A percentile compares a stretch with the other conserved stretches of the same genome.
Evolutionary conservation across 2,797 vertebrate genomes (phyloP).

Genomic region (Dermochelys coriacea): DNA sequence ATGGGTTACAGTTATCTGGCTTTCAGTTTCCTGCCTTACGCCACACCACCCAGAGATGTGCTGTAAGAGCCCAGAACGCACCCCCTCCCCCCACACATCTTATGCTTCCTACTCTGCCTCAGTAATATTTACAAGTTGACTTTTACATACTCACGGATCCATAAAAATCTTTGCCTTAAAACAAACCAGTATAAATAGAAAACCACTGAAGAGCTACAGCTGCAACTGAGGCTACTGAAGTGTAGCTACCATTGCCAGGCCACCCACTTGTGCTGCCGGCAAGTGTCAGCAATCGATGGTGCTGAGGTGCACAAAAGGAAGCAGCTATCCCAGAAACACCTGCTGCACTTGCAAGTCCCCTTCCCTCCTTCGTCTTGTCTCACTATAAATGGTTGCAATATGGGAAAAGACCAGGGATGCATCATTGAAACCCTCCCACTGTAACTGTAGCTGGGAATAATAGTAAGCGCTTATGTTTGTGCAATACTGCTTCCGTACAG

Average conservation of each 20-base stretch:
- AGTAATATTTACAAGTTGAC: constrained; percentile 41
- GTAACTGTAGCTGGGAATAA: constrained; percentile 55
- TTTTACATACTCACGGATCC: constrained; percentile 7
- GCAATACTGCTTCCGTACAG: constrained; percentile 55
- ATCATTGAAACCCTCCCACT: constrained; percentile 66
- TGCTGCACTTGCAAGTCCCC: constrained; percentile 17
- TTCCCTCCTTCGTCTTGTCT: neutral
- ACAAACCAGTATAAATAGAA: neutral
- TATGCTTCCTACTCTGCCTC: constrained; percentile 22
- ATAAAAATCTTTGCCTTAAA: constrained; percentile 42
- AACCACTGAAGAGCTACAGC: neutral
- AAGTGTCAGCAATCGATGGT: accelerated
- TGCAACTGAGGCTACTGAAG: neutral
- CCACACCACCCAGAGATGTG: neutral
- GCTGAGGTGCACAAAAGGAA: neutral
- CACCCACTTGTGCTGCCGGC: accelerated
- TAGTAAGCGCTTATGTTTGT: constrained; percentile 47
- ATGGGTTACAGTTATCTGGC: neutral
- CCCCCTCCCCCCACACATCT: constrained; percentile 21
- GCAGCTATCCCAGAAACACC: constrained; percentile 39
- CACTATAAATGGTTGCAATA: constrained; percentile 50
- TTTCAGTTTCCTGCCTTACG: neutral
- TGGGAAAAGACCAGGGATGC: constrained; percentile 64
- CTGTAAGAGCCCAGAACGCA: constrained; percentile 34
- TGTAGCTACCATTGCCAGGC: accelerated